These are phyloP conservation scores for Pogona vitticeps DNA, from an alignment of 2,113 vertebrate genomes.

Conservation along the genomic window DNA sequence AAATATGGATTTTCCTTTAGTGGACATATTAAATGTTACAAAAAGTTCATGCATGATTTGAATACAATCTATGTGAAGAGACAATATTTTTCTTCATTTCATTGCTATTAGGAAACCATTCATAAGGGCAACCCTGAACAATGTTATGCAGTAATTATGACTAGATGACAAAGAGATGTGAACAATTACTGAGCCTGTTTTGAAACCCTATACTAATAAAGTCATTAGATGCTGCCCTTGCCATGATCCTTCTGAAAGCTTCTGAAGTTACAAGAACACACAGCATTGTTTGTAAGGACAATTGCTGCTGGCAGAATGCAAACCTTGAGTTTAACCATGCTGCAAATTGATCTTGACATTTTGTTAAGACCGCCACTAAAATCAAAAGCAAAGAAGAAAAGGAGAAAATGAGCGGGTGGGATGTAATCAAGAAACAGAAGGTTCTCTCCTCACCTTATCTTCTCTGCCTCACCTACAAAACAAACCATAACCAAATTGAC, in stretches of 20 bases:
- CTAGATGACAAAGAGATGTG: constrained; percentile 89
- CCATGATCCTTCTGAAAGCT: constrained; percentile 84
- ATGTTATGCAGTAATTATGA: constrained; percentile 90
- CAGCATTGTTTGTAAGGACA: constrained; percentile 81
- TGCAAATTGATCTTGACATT: constrained; percentile 91
- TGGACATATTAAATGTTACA: constrained; percentile 65
- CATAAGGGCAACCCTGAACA: constrained; percentile 79
- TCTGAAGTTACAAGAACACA: constrained; percentile 90
- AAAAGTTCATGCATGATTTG: constrained; percentile 74
- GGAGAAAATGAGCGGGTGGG: constrained; percentile 86
- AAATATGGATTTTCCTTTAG: constrained; percentile 72
- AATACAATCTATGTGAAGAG: constrained; percentile 70
- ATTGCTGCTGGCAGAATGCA: constrained; percentile 84
- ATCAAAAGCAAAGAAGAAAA: constrained; percentile 87
- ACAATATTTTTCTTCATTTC: constrained; percentile 79
- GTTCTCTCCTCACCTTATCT: constrained; percentile 82
- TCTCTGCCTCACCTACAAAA: constrained; percentile 75
- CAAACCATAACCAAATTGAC: constrained; percentile 78
- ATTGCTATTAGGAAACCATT: constrained; percentile 79
- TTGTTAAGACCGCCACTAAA: constrained; percentile 84
- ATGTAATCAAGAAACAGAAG: constrained; percentile 84
- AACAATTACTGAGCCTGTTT: constrained; percentile 90
- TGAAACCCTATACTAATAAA: constrained; percentile 94
- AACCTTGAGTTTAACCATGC: constrained; percentile 89
- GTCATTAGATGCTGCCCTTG: constrained; percentile 87